These are phyloP conservation scores for Heteromormyrus szaboi DNA, from an alignment of 2,797 vertebrate genomes.

Conservation along the genomic window DNA sequence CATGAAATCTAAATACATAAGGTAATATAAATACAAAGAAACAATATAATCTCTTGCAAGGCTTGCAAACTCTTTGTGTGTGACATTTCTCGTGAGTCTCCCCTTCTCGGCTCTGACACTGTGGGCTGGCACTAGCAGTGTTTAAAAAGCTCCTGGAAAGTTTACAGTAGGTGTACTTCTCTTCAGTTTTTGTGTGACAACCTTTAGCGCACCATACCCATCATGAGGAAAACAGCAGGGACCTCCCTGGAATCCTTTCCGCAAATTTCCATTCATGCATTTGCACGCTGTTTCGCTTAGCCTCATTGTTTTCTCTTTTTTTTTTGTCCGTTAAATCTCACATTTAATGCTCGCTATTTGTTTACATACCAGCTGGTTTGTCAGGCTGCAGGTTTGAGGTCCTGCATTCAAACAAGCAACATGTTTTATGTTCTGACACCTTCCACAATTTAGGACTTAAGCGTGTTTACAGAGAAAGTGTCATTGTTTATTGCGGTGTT, in stretches of 20 bases:
- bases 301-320: neutral
- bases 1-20: slow-evolving; percentile 73
- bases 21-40: slow-evolving; percentile 69
- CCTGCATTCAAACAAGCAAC: slow-evolving; percentile 35
- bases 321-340: neutral
- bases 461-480: neutral
- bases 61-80: slow-evolving; percentile 38
- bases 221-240: slow-evolving; percentile 65
- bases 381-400: slow-evolving; percentile 45
- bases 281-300: slow-evolving; percentile 47
- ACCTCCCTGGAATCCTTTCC: slow-evolving; percentile 70
- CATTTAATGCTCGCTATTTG: neutral
- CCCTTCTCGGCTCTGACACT: slow-evolving; percentile 52
- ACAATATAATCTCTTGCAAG: slow-evolving; percentile 53
- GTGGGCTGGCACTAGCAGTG: slow-evolving; percentile 68
- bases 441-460: slow-evolving; percentile 20
- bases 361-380: slow-evolving; percentile 39
- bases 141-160: slow-evolving; percentile 74
- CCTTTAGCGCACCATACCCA: slow-evolving; percentile 67
- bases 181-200: slow-evolving; percentile 71
- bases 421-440: slow-evolving; percentile 32
- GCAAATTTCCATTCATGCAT: slow-evolving; percentile 72
- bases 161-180: slow-evolving; percentile 75
- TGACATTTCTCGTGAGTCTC: slow-evolving; percentile 59
- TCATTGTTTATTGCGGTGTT: neutral